Conservation (phyloP, 2,113 vertebrate species). For the Petrocephalus zakoni region DNA sequence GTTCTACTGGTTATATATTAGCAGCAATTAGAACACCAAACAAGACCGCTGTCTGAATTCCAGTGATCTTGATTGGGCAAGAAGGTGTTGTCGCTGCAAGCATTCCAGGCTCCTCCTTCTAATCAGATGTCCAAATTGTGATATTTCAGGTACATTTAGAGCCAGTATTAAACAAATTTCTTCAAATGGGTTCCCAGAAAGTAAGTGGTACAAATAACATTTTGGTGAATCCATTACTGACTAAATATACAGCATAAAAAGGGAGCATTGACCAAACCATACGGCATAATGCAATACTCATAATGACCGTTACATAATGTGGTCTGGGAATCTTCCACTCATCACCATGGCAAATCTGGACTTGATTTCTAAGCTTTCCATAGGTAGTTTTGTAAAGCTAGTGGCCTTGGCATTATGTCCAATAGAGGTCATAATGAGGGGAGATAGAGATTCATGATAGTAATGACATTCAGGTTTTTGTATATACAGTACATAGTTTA, state of each 20-base stretch:
- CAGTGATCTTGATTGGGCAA: background rate
- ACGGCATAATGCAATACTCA: background rate
- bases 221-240: background rate
- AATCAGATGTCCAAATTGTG: background rate
- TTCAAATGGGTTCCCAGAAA: background rate
- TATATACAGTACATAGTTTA: background rate
- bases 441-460: background rate
- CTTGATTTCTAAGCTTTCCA: background rate
- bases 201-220: background rate
- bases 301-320: background rate
- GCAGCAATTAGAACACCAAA: background rate
- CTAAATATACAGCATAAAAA: background rate
- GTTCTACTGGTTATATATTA: background rate
- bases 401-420: background rate
- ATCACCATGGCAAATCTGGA: background rate
- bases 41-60: background rate
- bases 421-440: background rate
- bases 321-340: background rate
- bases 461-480: background rate
- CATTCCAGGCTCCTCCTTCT: background rate
- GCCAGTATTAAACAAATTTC: background rate
- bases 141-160: background rate
- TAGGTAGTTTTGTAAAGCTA: background rate
- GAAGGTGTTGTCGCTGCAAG: fast-evolving
- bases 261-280: background rate